Conservation (phyloP, 2,888 invertebrate species). For the Xanthorhoe spadicearia region DNA sequence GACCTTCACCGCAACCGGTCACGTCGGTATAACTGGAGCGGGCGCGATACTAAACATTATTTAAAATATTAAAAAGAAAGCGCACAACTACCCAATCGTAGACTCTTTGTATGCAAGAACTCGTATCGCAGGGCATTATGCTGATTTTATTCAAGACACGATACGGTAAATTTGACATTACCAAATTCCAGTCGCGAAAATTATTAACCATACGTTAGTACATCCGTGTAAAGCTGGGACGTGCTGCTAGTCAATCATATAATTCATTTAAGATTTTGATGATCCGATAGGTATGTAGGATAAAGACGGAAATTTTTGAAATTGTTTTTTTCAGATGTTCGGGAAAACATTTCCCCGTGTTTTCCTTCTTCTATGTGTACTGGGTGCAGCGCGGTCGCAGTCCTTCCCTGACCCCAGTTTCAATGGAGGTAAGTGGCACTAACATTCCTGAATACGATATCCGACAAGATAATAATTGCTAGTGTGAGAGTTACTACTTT, state of each 20-base stretch:
- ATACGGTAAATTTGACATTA: constrained; percentile 25
- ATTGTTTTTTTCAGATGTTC: constrained; percentile 59
- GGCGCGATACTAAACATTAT: constrained; percentile 47
- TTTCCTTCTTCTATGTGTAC: constrained; percentile 55
- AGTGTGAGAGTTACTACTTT: constrained; percentile 3
- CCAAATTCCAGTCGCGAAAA: constrained; percentile 14
- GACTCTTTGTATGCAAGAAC: constrained; percentile 17
- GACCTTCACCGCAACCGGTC: constrained; percentile 76
- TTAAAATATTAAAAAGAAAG: constrained; percentile 62
- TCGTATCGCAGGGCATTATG: constrained; percentile 17
- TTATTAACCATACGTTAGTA: not conserved
- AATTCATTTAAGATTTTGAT: too few relatives aligned
- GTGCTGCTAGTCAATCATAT: too few relatives aligned
- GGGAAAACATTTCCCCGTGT: constrained; percentile 47
- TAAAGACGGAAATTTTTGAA: too few relatives aligned
- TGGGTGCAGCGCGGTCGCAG: constrained; percentile 59
- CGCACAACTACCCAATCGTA: constrained; percentile 29
- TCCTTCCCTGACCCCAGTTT: constrained; percentile 57
- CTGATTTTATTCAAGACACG: constrained; percentile 31
- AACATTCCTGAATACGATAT: constrained; percentile 5
- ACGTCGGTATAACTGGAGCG: constrained; percentile 62
- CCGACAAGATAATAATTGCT: not conserved
- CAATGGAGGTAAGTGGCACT: constrained; percentile 54
- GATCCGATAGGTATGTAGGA: too few relatives aligned
- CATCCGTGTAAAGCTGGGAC: too few relatives aligned